Evolutionary conservation across 2,113 vertebrate genomes (phyloP).

Genomic region (Apaloderma vittatum): DNA sequence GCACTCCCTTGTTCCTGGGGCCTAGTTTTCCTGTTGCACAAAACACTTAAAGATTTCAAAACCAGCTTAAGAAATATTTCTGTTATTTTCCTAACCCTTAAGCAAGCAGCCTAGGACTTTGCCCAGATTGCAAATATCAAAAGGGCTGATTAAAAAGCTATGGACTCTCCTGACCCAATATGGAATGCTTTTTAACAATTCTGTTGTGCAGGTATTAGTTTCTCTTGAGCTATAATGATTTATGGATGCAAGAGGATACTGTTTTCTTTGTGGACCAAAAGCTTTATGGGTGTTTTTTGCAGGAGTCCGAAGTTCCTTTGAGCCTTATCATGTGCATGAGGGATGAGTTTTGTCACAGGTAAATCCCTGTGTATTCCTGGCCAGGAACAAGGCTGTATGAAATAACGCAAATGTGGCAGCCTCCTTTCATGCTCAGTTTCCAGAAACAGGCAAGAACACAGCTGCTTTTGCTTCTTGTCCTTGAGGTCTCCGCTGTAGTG

Average conservation of each 20-base stretch:
- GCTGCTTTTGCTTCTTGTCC: neutral
- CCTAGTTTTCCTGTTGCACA: neutral
- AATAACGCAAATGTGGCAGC: neutral
- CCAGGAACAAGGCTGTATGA: neutral
- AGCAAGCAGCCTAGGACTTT: neutral
- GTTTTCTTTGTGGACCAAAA: neutral
- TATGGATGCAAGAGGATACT: neutral
- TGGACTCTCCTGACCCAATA: neutral
- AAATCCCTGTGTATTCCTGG: neutral
- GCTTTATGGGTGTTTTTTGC: neutral
- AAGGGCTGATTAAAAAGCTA: neutral
- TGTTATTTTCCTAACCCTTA: neutral
- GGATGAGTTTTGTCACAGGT: neutral
- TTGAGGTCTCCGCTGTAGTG: rapidly evolving
- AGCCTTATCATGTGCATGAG: neutral
- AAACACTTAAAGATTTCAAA: neutral
- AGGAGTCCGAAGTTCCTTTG: neutral
- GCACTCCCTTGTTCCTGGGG: neutral
- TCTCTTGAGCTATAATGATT: neutral
- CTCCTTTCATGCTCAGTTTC: neutral
- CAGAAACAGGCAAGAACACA: neutral
- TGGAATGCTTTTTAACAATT: neutral
- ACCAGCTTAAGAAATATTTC: neutral
- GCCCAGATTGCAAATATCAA: neutral
- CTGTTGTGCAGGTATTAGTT: neutral